Evolutionary conservation across 2,797 vertebrate genomes (phyloP), one percentile per base, ranked within the genome.

Genomic region (Trachops cirrhosus): DNA sequence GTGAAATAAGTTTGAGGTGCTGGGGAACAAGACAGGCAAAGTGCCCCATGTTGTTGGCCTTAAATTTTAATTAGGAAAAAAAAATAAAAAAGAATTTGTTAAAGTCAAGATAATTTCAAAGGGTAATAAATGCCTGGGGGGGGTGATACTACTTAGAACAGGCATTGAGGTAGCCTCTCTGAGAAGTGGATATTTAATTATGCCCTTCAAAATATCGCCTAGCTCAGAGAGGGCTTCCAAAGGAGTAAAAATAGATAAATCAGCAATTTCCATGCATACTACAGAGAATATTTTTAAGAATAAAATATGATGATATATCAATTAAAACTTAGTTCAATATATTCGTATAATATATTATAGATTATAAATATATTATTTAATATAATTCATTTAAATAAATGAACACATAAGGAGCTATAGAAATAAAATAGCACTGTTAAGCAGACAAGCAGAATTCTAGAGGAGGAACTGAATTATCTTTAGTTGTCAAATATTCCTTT

Each of bases 31-130:
- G 16, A 83, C 5, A 52, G 14, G 64, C 48, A 78, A 74, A 34
- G 14, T 34, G 7, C 46, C 32, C 37, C 22, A 52, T 80, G 9
- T 82, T n/a, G n/a, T 52, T 87, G 73, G n/a, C 29, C 67, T 94
- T 84, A 68, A 84, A 41, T 95, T 95, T 90, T 92, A 89, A 77
- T 89, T 39, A 95, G 16, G 4, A 26, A 80, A 96, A 84, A 1
- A 52, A 21, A 8, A 50, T 37, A 21, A 62, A 80, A 85, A 67
- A 79, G 9, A 59, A 86, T 59, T 8, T 87, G 2, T 54, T 50
- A 50, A 91, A 80, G 26, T 85, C 22, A 83, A 82, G 54, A 46
- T 78, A 48, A 89, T 85, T 88, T 80, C 26, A 82, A 19, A 68
- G 41, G 37, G 48, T n/a, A 21, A 86, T 50, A 80, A 54, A 64